Percentiles rank a stretch among this genome's conserved stretches.
These are phyloP conservation scores for Pantelozetes paolii DNA, from an alignment of 2,888 invertebrate genomes.

Conservation along the genomic window DNA sequence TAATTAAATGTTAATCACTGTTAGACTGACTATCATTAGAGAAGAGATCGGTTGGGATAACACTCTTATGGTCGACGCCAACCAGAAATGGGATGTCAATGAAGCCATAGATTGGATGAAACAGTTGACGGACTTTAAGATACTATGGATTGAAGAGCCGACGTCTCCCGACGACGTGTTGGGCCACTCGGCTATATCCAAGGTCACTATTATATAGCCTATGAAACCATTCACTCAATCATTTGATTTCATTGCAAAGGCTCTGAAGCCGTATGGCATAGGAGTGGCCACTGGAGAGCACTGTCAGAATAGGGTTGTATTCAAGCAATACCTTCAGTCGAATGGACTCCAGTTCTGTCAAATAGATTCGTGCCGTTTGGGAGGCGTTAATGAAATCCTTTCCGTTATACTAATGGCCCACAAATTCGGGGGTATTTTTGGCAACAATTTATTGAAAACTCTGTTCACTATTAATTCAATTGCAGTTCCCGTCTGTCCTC, in stretches of 20 bases:
- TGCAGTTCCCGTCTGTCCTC: conserved; percentile 83
- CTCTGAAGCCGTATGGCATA: conserved; percentile 65
- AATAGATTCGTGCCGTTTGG: conserved; percentile 81
- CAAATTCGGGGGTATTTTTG: conserved; percentile 67
- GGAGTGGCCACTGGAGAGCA: conserved; percentile 87
- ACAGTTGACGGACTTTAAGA: conserved; percentile 66
- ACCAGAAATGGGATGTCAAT: conserved; percentile 80
- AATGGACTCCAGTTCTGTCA: conserved; percentile 80
- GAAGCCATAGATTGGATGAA: conserved; percentile 83
- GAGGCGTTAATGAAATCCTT: conserved; percentile 80
- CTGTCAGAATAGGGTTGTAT: conserved; percentile 85
- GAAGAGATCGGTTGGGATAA: conserved; percentile 70
- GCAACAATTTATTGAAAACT: not conserved
- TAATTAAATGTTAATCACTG: not conserved
- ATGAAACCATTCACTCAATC: not conserved
- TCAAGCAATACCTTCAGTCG: conserved; percentile 80
- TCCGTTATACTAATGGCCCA: conserved; percentile 83
- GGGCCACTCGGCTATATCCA: conserved; percentile 75
- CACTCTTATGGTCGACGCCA: conserved; percentile 78
- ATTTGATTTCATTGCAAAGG: conserved; percentile 51
- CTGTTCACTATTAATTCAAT: conserved; percentile 1
- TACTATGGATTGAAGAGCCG: conserved; percentile 87
- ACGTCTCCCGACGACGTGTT: conserved; percentile 82
- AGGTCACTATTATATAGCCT: conserved; percentile 55
- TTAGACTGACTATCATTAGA: conserved; percentile 66